Evolutionary conservation across 92 coral and sea anemone species (phyloP), one percentile per base, ranked within the genome.

Genomic region (Epizoanthus fatuus): DNA sequence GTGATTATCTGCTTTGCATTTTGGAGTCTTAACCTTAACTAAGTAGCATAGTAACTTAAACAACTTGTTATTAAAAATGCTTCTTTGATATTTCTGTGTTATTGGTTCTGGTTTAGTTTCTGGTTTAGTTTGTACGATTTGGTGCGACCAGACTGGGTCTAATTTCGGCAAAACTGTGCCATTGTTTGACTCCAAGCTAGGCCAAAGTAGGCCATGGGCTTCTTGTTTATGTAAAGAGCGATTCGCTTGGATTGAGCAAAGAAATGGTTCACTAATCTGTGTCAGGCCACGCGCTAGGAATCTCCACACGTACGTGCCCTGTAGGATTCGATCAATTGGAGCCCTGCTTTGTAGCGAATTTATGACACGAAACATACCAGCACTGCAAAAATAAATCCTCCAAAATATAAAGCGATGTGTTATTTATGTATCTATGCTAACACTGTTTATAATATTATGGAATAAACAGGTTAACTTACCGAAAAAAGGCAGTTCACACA

Each of bases 261-360:
- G 71, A 65, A 65, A 15, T 11, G 17, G 71, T 65, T 65, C 47
- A 65, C 45, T 65, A 37, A 65, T 65, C 45, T 37, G 42, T 65
- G 44, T 65, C 71, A 37, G 71, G 71, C 71, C 71, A 65, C 71
- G 71, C 71, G n/a, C 54, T 42, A 70, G 75, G 20, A 70, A 70
- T 70, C 75, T 70, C 75, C 75, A 70, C 56, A n/a, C 53, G 53
- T 10, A 49, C 13, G 53, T 44, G 56, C 57, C 20, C 16, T 16
- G 32, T n/a, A 45, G 37, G 54, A 70, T 44, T 70, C 35, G 35
- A 70, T 70, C 35, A 12, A 70, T 70, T 44, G 75, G 38, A 44
- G 2, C 38, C 57, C 20, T 17, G 75, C 10, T 68, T 70, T 70
- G 71, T 12, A 65, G 17, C 17, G 71, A 65, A 65, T 65, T 65